phyloP scores from a whole-genome alignment of 2,888 invertebrate species.

The Hyles lineata region DNA sequence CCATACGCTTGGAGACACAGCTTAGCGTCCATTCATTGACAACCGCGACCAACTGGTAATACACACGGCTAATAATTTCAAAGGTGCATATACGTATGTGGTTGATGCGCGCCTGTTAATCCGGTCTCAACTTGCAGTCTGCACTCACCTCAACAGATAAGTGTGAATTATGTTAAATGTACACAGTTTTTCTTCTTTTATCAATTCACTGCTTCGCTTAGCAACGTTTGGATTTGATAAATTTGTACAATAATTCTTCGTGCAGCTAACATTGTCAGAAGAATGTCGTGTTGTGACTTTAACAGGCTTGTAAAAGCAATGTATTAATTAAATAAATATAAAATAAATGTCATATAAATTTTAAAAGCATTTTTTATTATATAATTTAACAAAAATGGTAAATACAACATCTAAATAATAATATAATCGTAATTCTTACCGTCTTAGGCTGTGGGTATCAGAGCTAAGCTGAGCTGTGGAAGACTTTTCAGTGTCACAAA shows the following conservation, averaged over 20 bases:
- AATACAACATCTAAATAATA: too few species aligned
- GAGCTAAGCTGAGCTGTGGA: too few species aligned
- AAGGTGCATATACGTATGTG: background rate
- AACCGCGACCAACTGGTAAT: background rate
- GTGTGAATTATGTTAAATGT: constrained; percentile 79
- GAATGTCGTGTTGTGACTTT: too few species aligned
- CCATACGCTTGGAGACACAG: background rate
- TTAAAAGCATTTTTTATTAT: too few species aligned
- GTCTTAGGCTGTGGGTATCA: too few species aligned
- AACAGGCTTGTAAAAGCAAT: too few species aligned
- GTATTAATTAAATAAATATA: too few species aligned
- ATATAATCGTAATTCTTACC: too few species aligned
- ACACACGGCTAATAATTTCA: constrained; percentile 9
- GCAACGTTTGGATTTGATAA: constrained; percentile 71
- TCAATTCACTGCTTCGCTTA: constrained; percentile 71
- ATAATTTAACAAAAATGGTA: too few species aligned
- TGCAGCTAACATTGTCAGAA: too few species aligned
- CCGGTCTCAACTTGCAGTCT: constrained; percentile 55
- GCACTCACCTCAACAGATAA: constrained; percentile 74
- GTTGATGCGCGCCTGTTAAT: constrained; percentile 29
- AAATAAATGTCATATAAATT: too few species aligned
- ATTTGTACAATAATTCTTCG: constrained; percentile 55
- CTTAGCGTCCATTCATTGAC: background rate
- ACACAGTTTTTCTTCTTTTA: constrained; percentile 74
- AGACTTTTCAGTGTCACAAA: too few species aligned